Base-by-base conservation (phyloP, 2,888 invertebrate genomes). In the Ellobium chinense region DNA sequence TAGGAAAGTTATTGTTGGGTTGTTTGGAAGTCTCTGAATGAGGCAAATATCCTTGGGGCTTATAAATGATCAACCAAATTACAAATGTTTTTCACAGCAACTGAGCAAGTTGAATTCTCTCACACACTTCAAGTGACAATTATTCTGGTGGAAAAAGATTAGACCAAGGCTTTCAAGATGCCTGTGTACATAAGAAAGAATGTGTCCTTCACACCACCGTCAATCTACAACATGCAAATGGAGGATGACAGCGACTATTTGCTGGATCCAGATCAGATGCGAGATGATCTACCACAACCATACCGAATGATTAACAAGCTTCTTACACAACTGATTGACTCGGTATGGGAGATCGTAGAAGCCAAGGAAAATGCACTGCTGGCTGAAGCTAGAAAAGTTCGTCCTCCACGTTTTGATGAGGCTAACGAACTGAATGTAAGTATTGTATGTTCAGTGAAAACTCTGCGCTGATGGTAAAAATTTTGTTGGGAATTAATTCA, bases 271-370 rank as follows among this genome's bases (percentile, higher is more conserved):
- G 92, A 91, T 37, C 89, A 89, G 78, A 70, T 90, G 31, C 84
- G 87, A 56, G 92, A 92, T 82, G 70, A 75, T 56, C 81, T 92
- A 14, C 92, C 92, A 31, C 92, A 92, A 82, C 92, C 92, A 0
- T 92, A 89, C 84, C 89, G 92, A 1, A 89, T 91, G 89, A 87
- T 92, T n/a, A 88, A 92, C 77, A 91, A 90, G 84, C 84, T 91
- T 58, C 54, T 92, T 5, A 74, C 70, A n/a, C 81, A 85, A 63
- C 72, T 91, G 36, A 75, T 91, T n/a, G 91, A 91, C 69, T 87
- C 87, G n/a, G 88, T 87, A 29, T 92, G 91, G 91, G 88, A 89
- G 14, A 82, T 87, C 18, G 87, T 91, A 63, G 84, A 88, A 70
- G 54, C 83, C 3, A 86, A 90, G 66, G 91, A 91, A 77, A 85